Percentiles rank a stretch among this genome's conserved stretches.
These are phyloP conservation scores for Aplocera efformata DNA, from an alignment of 2,888 invertebrate genomes.

Conservation along the genomic window DNA sequence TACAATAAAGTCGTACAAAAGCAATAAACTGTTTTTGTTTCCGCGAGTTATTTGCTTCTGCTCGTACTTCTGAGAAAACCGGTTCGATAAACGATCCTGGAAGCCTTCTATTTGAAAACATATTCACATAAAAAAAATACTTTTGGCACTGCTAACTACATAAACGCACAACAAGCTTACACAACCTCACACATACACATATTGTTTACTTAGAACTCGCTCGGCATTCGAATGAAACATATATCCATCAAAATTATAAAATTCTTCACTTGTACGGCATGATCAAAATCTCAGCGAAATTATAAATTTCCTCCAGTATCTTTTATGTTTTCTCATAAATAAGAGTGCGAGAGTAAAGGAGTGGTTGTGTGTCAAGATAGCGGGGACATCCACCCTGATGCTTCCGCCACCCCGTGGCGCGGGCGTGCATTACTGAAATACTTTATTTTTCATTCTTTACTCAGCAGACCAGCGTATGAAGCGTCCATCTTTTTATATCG, in stretches of 20 bases:
- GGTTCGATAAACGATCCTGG: too few relatives aligned
- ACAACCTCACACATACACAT: too few relatives aligned
- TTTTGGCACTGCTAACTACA: too few relatives aligned
- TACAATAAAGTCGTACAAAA: too few relatives aligned
- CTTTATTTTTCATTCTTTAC: conserved; percentile 56
- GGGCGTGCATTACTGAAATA: conserved; percentile 57
- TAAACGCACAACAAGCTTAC: too few relatives aligned
- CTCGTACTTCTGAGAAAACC: too few relatives aligned
- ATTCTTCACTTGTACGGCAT: conserved; percentile 1
- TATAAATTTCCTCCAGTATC: conserved; percentile 51
- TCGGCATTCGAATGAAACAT: too few relatives aligned
- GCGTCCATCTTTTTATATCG: conserved; percentile 25
- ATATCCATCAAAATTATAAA: neutral
- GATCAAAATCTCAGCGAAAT: conserved; percentile 36
- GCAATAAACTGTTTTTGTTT: too few relatives aligned
- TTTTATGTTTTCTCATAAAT: conserved; percentile 58
- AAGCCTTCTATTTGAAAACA: too few relatives aligned
- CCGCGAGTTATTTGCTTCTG: too few relatives aligned
- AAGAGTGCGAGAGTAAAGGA: conserved; percentile 56
- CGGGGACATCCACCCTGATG: conserved; percentile 54
- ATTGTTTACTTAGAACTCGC: too few relatives aligned
- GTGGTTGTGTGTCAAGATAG: conserved; percentile 68
- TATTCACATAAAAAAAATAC: too few relatives aligned
- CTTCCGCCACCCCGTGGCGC: conserved; percentile 50
- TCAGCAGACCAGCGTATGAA: conserved; percentile 37